Conservation (phyloP, 2,797 vertebrate species). For the Tragelaphus eurycerus region DNA sequence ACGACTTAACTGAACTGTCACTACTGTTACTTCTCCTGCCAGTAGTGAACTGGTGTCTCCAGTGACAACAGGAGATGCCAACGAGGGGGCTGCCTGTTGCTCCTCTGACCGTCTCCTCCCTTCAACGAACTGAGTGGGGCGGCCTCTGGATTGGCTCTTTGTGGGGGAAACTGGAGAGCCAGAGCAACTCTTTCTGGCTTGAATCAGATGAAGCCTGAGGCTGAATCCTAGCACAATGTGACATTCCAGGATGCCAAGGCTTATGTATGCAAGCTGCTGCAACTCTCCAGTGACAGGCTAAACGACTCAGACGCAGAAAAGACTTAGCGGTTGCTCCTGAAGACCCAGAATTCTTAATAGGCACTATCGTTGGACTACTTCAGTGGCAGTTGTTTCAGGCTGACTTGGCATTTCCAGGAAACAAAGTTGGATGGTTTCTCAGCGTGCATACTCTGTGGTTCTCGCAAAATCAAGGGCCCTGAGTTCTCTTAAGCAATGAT, state of each 20-base stretch:
- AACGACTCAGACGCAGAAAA: neutral
- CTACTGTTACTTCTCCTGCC: fast-evolving
- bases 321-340: neutral
- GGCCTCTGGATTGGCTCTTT: neutral
- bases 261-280: neutral
- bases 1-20: too few relatives aligned
- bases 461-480: neutral
- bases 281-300: neutral
- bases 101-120: neutral
- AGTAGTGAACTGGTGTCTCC: neutral
- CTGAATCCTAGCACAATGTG: neutral
- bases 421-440: neutral
- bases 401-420: neutral
- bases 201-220: neutral
- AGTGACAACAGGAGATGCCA: neutral
- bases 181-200: neutral
- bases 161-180: neutral
- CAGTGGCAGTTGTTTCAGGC: neutral
- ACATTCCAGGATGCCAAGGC: neutral
- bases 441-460: fast-evolving
- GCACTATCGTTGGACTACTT: fast-evolving
- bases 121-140: neutral
- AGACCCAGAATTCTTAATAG: neutral
- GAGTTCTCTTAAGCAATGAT: neutral
- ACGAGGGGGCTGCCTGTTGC: fast-evolving